Base-by-base conservation (phyloP, 2,888 invertebrate species). In the Melikaiella ostensackeni region DNA sequence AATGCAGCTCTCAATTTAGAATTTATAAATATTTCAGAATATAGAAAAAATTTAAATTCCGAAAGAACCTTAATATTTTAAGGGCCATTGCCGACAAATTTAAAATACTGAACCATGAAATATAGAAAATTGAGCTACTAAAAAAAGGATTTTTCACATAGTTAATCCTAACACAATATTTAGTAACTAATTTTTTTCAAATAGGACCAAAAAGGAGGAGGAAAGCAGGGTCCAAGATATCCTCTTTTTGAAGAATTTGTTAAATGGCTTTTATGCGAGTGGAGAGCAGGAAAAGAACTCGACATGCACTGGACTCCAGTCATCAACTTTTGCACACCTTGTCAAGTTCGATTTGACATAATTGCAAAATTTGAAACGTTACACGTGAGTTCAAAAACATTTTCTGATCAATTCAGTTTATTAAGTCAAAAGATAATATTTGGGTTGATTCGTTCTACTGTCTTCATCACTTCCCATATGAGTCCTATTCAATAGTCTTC, bases 261-360 rank as follows among this genome's bases (percentile, higher is more conserved):
- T 0, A 92, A 94, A 75, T 97, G 96, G 92, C 93, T 97, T 24
- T 90, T 97, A 81, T 96, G 96, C 87, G 95, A 95, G 81, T 94
- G 94, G 79, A 92, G 92, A 84, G 93, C 92, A 8, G 94, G 94
- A 46, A 92, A 94, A 73, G 92, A 93, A 5, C 92, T 96, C 83
- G 97, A 97, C 89, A 97, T 97, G 96, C 97, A 97, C 89, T 97
- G 97, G 95, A 95, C 96, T n/a, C 96, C 97, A 0, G 95, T 96
- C 84, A 95, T 95, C 0, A 94, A 94, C 87, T 97, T 97, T 90
- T 97, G 97, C 89, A 97, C 97, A 46, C 97, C 97, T 0, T 97
- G 97, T 91, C 95, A 96, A 92, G 96, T 96, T 85, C 94, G 95
- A 88, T 96, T 97, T 87, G 95, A 96, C 89, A 93, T 96, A 75